A percentile compares a stretch with the other conserved stretches of the same genome.
phyloP scores from a whole-genome alignment of 1,140 invertebrate genomes.

The Paramacrobiotus metropolitanus region DNA sequence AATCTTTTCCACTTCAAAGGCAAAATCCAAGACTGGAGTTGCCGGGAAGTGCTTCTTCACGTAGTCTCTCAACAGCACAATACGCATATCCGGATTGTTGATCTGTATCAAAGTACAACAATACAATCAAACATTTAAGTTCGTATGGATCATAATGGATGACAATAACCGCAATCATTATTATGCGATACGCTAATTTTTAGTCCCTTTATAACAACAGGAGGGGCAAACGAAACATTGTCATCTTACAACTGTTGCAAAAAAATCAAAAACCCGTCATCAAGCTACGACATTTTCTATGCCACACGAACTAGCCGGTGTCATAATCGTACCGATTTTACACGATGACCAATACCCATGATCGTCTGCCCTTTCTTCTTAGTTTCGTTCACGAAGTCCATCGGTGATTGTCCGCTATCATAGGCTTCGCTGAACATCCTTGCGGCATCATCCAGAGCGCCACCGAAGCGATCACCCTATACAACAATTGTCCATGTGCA shows the following conservation, averaged over 20 bases:
- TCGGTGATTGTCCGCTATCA: constrained; percentile 72
- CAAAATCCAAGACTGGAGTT: constrained; percentile 76
- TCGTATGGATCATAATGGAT: constrained; percentile 1
- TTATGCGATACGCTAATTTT: not conserved
- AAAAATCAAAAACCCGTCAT: too few relatives aligned
- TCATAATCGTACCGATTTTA: constrained; percentile 92
- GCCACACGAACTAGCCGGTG: too few relatives aligned
- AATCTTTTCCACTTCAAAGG: constrained; percentile 91
- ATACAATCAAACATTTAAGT: not conserved
- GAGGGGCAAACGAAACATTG: too few relatives aligned
- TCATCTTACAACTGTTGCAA: too few relatives aligned
- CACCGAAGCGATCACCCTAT: constrained; percentile 90
- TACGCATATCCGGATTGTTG: constrained; percentile 96
- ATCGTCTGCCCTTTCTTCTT: constrained; percentile 88
- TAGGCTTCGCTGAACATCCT: constrained; percentile 86
- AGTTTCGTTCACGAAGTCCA: constrained; percentile 96
- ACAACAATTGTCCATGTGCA: too few relatives aligned
- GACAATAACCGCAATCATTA: constrained; percentile 3
- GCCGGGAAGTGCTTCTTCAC: constrained; percentile 75
- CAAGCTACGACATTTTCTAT: too few relatives aligned
- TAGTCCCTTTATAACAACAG: too few relatives aligned
- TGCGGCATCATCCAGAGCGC: constrained; percentile 85
- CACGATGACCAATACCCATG: constrained; percentile 94
- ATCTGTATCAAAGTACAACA: constrained; percentile 32
- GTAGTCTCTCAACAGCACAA: constrained; percentile 83